Evolutionary conservation across 2,888 invertebrate species (phyloP).

Genomic region (Standfussiana lucernea): DNA sequence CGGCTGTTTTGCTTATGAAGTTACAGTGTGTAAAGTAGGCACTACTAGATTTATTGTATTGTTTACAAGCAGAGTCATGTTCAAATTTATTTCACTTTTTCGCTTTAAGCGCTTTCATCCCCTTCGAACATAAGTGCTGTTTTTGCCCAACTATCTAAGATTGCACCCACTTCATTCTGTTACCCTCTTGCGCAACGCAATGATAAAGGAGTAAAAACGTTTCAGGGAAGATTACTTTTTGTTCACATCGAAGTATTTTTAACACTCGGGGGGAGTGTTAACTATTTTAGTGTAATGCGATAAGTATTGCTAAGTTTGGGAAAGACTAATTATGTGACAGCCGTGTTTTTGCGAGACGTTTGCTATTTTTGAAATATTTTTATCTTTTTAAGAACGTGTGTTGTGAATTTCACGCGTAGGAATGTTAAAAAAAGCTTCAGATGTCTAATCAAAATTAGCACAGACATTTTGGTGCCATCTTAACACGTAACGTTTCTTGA

Average conservation of each 20-base stretch:
- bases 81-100: background rate
- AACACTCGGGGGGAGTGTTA: conserved; percentile 64
- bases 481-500: background rate
- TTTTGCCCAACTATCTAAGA: conserved; percentile 50
- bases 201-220: conserved; percentile 58
- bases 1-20: background rate
- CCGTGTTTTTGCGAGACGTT: conserved; percentile 44
- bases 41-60: background rate
- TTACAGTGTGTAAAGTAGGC: background rate
- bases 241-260: conserved; percentile 57
- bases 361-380: conserved; percentile 55
- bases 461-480: conserved; percentile 10
- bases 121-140: conserved; percentile 39
- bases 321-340: conserved; percentile 63
- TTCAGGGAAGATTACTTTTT: conserved; percentile 61
- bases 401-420: conserved; percentile 37
- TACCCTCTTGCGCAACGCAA: conserved; percentile 51
- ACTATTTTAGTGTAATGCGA: conserved; percentile 64
- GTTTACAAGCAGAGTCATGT: no score
- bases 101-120: conserved; percentile 59
- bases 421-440: conserved; percentile 22
- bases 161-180: conserved; percentile 62
- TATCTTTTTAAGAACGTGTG: conserved; percentile 31
- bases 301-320: conserved; percentile 62
- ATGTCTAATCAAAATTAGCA: background rate